These are phyloP conservation scores for Thalassoma bifasciatum DNA, from an alignment of 2,113 vertebrate genomes.

Conservation along the genomic window DNA sequence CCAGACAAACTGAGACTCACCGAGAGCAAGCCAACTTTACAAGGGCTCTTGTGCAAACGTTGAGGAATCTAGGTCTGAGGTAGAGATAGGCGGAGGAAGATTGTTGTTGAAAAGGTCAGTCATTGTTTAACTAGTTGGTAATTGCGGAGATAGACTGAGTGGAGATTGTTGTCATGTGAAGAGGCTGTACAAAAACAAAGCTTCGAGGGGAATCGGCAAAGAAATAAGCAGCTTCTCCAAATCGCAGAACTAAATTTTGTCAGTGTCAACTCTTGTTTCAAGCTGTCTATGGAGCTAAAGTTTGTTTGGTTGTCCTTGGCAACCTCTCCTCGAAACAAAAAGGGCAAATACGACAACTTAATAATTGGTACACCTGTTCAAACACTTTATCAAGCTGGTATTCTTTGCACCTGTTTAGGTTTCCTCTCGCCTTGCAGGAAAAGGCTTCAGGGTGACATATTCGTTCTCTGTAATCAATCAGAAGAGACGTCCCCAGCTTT, in stretches of 20 bases:
- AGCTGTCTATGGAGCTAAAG: background rate
- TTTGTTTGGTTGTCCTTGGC: slow-evolving; percentile 2
- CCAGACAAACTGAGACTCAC: background rate
- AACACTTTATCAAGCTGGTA: slow-evolving; percentile 32
- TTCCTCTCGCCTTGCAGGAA: slow-evolving; percentile 16
- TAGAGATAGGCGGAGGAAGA: background rate
- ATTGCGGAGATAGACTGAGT: slow-evolving; percentile 19
- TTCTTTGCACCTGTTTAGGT: slow-evolving; percentile 27
- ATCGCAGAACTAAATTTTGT: too few relatives aligned
- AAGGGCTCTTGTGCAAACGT: slow-evolving; percentile 34
- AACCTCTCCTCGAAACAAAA: slow-evolving; percentile 27
- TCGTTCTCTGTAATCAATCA: slow-evolving; percentile 31
- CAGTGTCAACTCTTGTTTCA: background rate
- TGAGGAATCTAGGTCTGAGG: slow-evolving; percentile 27
- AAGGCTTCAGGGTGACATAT: slow-evolving; percentile 29
- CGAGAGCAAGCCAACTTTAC: background rate
- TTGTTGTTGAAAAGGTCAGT: slow-evolving; percentile 38
- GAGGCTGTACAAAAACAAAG: background rate
- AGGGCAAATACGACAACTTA: slow-evolving; percentile 39
- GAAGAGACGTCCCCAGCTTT: slow-evolving; percentile 28
- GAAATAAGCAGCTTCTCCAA: too few relatives aligned
- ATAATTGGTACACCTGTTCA: slow-evolving; percentile 66
- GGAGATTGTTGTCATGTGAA: background rate
- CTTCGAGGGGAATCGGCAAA: too few relatives aligned
- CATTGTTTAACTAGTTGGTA: slow-evolving; percentile 62